Evolutionary conservation across 2,797 vertebrate genomes (phyloP), one percentile per base, ranked within the genome.

Genomic region (Dendrocincla fuliginosa): DNA sequence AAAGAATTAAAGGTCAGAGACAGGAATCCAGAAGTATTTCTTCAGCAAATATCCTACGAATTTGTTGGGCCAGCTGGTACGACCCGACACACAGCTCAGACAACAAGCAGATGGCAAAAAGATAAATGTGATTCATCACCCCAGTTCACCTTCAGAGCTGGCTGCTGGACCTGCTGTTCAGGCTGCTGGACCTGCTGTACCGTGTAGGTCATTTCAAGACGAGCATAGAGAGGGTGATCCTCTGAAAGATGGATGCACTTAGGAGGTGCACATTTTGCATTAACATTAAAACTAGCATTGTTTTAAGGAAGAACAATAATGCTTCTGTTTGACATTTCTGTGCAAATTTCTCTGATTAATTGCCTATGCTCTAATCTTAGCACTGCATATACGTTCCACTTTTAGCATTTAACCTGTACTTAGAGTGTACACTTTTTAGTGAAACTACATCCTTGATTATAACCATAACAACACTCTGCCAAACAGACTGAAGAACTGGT

Each of bases 121-220:
- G 20, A 10, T 68, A 63, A 30, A 8, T 30, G 30, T 10, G 91
- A 95, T 93, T 96, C 69, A 76, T 96, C 81, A 96, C 97, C 96
- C 91, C 68, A 96, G 83, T 50, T 96, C 74, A 93, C 96, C 96
- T 94, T 91, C 84, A 94, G 97, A 98, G 97, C 97, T 93, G 82
- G 76, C 70, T 22, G 7, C 73, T 64, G 78, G 67, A 59, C 41
- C 79, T 87, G 93, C 87, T 95, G 93, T 83, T 93, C 82, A 35
- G 82, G 76, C 70, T 22, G 7, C 73, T 64, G 78, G 67, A 59
- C 41, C 79, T 87, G 93, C 87, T 95, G 93, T 33, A 59, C 71
- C 55, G 35, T 2, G 4, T 44, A 90, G 52, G 52, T 69, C 63
- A 1, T 4, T 49, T 64, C 37, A 64, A 61, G 14, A 37, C 37